Base-by-base conservation (phyloP, 2,888 invertebrate species). In the Apoderus coryli region DNA sequence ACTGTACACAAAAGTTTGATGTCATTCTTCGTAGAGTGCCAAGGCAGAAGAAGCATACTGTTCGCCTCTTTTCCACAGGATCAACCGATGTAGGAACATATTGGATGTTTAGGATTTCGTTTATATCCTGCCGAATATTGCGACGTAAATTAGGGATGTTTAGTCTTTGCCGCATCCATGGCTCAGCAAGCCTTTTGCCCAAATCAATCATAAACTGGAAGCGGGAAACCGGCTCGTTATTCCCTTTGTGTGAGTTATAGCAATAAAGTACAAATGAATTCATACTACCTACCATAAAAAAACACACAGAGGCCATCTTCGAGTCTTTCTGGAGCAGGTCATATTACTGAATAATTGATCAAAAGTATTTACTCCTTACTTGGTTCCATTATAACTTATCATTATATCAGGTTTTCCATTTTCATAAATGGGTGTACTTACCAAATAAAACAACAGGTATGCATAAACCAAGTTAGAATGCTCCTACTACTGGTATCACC, bases 301-400 rank as follows among this genome's bases (percentile, higher is more conserved):
- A 26, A 31, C 16, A 14, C 30, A 31, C 11, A 34, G 9, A 6
- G 32, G 32, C 29, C 32, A 32, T 24, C 32, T 27, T 14, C 35
- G 24, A 32, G 32, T 35, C 14, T 35, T 35, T 29, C 30, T 19
- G 27, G n/a, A 24, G 25, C 26, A 33, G 16, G 7, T 36, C 25
- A 33, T 36, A 24, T 30, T 33, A 11, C 19, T 25, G 23, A 33
- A 33, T 10, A 36, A 7, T 22, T 33, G 27, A 25, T 36, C 30
- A 23, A 36, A 36, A 16, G 28, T 33, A 27, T 36, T 25, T 23
- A 36, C 36, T 14, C 24, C 36, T n/a, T 27, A 10, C 14, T 36
- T 33, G 6, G 30, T 36, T 22, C 27, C 22, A 31, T 36, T 36
- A 31, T 31, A 36, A 14, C 16, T 28, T 14, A 24, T 13, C 19